Evolutionary conservation across 1,140 invertebrate genomes (phyloP).

Genomic region (Plodia interpunctella): DNA sequence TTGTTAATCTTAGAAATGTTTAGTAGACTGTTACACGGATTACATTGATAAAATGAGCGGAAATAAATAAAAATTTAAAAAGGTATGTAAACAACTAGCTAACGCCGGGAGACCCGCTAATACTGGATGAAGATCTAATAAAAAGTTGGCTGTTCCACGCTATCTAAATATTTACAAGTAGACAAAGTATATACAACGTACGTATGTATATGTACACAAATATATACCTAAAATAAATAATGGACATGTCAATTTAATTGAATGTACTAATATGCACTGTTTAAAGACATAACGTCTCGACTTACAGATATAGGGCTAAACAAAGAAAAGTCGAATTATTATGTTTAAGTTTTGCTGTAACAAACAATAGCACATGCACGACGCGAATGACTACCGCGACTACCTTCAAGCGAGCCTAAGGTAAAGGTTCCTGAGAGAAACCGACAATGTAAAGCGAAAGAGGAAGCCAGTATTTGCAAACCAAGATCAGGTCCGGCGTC

Average conservation of each 20-base stretch:
- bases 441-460: background rate
- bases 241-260: slow-evolving; percentile 66
- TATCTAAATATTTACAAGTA: slow-evolving; percentile 67
- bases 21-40: slow-evolving; percentile 2
- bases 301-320: slow-evolving; percentile 12
- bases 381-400: slow-evolving; percentile 3
- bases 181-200: slow-evolving; percentile 63
- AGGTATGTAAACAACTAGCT: slow-evolving; percentile 39
- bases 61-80: slow-evolving; percentile 22
- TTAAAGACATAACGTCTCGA: slow-evolving; percentile 35
- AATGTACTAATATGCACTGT: slow-evolving; percentile 41
- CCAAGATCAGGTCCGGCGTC: slow-evolving; percentile 27
- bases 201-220: slow-evolving; percentile 61
- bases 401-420: background rate
- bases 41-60: background rate
- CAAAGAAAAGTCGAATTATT: background rate
- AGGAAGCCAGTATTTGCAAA: slow-evolving; percentile 20
- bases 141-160: slow-evolving; percentile 35
- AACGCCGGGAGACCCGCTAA: slow-evolving; percentile 56
- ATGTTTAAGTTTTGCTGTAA: background rate
- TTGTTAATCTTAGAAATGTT: slow-evolving; percentile 6
- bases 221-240: slow-evolving; percentile 67
- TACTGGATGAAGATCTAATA: slow-evolving; percentile 49
- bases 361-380: background rate
- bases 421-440: background rate